Conservation (phyloP, 1,140 invertebrate genomes). For the Notospermus geniculatus region DNA sequence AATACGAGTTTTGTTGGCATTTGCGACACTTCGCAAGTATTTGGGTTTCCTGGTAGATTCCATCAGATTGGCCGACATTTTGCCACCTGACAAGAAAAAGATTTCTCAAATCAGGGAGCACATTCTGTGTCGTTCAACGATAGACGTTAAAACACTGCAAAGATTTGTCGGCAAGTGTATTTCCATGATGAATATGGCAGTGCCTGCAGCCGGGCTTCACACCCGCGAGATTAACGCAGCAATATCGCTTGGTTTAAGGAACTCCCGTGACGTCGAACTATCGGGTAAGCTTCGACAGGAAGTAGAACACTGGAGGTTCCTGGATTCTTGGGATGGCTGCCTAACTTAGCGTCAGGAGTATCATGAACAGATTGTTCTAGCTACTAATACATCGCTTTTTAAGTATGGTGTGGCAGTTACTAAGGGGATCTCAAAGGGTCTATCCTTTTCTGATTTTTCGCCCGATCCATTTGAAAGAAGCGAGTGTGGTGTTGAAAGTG, state of each 20-base stretch:
- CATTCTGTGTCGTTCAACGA: not conserved
- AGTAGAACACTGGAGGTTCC: constrained; percentile 16
- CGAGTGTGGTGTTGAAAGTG: too few relatives aligned
- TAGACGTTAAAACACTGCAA: constrained; percentile 15
- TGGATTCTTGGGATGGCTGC: constrained; percentile 14
- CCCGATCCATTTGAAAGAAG: too few relatives aligned
- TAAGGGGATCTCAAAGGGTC: too few relatives aligned
- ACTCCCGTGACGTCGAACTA: not conserved
- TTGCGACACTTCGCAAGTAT: constrained; percentile 11
- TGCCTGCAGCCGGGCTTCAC: constrained; percentile 13
- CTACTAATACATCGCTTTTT: constrained; percentile 10
- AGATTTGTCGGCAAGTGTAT: constrained; percentile 20
- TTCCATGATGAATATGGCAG: constrained; percentile 15
- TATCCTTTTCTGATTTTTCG: too few relatives aligned
- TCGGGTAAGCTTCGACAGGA: constrained; percentile 16
- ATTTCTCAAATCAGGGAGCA: constrained; percentile 12
- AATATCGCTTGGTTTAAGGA: constrained; percentile 13
- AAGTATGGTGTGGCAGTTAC: constrained; percentile 11
- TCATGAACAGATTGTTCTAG: constrained; percentile 7
- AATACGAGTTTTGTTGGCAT: constrained; percentile 10
- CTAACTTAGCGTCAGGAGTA: not conserved
- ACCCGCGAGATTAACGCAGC: constrained; percentile 15
- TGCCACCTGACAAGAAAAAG: constrained; percentile 21
- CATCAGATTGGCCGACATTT: constrained; percentile 13
- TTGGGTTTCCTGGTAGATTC: constrained; percentile 24